Evolutionary conservation across 2,797 vertebrate genomes (phyloP), one percentile per base, ranked within the genome.

Genomic region (Mastacembelus armatus): DNA sequence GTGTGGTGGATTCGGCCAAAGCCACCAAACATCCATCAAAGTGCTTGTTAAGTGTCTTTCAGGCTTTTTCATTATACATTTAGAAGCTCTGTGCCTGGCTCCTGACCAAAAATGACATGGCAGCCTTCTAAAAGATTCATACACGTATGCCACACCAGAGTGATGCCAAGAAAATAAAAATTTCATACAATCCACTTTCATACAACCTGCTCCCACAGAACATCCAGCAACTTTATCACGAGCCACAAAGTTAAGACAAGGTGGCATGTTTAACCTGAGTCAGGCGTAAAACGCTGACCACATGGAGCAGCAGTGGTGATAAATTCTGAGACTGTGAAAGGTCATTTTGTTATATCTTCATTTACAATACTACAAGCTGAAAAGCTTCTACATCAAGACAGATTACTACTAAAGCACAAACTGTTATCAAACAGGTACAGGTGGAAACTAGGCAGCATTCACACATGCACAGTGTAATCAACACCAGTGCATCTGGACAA

Each of bases 41-140:
- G 71, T 62, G 82, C 86, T 86, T 88, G 87, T 91, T 90, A 88
- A 85, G 86, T 84, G 82, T 91, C 85, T 75, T 80, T 83, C 22
- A 11, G 83, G 81, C 74, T 81, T 88, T 89, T 85, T 88, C 74
- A 87, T 86, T 80, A 83, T 81, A 77, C 74, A 85, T 88, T 88
- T 58, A 66, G 80, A 85, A 77, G 66, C 60, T 80, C 60, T 7
- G 39, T 3, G 27, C 36, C 67, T 86, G 87, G 88, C 79, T 69
- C 49, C 44, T 0, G 0, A 84, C 84, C 83, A 89, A 77, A 80
- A 86, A 61, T 87, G 83, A 80, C 88, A 88, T 79, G 64, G 74
- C 77, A 70, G 78, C 58, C 71, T 57, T 24, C 57, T 67, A 78
- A 70, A 81, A 79, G 84, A 88, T 88, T 85, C 82, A 90, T 39